Evolutionary conservation across 2,113 vertebrate species (phyloP), one percentile per base, ranked within the genome.

Genomic region (Bujurquina vittata): DNA sequence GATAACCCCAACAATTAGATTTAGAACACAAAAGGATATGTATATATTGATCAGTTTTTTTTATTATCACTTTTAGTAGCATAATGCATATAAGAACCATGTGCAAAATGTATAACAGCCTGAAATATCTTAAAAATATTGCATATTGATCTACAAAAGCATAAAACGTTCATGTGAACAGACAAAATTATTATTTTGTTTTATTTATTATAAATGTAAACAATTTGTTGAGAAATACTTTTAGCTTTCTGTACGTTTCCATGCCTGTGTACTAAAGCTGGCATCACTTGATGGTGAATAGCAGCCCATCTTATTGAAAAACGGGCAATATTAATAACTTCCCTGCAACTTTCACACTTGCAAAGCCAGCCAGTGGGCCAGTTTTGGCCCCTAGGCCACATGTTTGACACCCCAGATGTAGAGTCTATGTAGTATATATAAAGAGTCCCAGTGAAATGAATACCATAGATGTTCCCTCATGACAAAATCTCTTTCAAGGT

Each of bases 401-500:
- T 29, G 46, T 54, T 54, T 72, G 67, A 54, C 46, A 72, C 46
- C 76, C 40, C 76, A 61, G 37, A 58, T 79, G 65, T 33, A 52
- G 29, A 75, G 52, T 74, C 22, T 26, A 7, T 62, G 35, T 65
- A 79, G 31, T 2, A 57, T 83, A 61, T 61, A 80, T 77, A 75
- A 52, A 80, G 49, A 80, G 57, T 43, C 79, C 46, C 84, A 79
- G 81, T 80, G 77, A 92, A 85, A 88, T 87, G 65, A 93, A 81
- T 74, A 61, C 26, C 23, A 46, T 83, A 82, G 79, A 87, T 89
- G 81, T 87, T 86, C 62, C 82, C 29, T 78, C 60, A 23, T 54
- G 31, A 73, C 74, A 75, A 91, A 88, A 84, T 72, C 65, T 88
- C 63, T 91, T 88, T 89, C 86, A 80, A 86, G 81, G 80, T 87